phyloP scores from a whole-genome alignment of 1,140 invertebrate genomes.

The Apis laboriosa region DNA sequence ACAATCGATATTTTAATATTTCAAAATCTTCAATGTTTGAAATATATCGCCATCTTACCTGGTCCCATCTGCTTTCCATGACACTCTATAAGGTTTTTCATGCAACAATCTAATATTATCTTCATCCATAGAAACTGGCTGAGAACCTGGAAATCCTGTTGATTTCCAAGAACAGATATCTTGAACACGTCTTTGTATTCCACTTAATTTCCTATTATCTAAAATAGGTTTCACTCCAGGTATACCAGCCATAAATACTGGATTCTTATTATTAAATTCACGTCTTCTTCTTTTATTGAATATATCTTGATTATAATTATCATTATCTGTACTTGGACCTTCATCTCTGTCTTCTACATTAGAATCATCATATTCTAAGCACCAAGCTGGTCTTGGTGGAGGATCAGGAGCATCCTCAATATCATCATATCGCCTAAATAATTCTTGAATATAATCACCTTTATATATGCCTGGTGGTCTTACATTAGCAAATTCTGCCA shows the following conservation, averaged over 20 bases:
- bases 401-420: slow-evolving; percentile 86
- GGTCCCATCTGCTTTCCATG: slow-evolving; percentile 99
- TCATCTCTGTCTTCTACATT: slow-evolving; percentile 73
- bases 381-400: slow-evolving; percentile 92
- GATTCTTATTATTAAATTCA: slow-evolving; percentile 83
- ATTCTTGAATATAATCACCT: slow-evolving; percentile 87
- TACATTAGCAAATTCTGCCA: slow-evolving; percentile 87
- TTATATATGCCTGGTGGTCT: slow-evolving; percentile 91
- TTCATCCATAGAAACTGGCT: slow-evolving; percentile 97
- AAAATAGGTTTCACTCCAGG: slow-evolving; percentile 86
- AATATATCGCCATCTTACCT: slow-evolving; percentile 82
- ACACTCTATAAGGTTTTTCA: slow-evolving; percentile 95
- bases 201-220: slow-evolving; percentile 81
- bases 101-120: slow-evolving; percentile 90
- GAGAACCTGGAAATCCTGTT: slow-evolving; percentile 95
- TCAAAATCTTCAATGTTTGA: background rate
- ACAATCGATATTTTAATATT: slow-evolving; percentile 7
- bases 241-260: slow-evolving; percentile 91
- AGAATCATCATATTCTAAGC: slow-evolving; percentile 82
- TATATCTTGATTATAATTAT: slow-evolving; percentile 43
- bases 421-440: slow-evolving; percentile 90
- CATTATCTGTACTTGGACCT: slow-evolving; percentile 49
- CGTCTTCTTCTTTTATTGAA: slow-evolving; percentile 71
- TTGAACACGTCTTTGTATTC: slow-evolving; percentile 90
- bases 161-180: slow-evolving; percentile 90